Conservation (phyloP, 2,113 vertebrate species). For the Strix aluco region DNA sequence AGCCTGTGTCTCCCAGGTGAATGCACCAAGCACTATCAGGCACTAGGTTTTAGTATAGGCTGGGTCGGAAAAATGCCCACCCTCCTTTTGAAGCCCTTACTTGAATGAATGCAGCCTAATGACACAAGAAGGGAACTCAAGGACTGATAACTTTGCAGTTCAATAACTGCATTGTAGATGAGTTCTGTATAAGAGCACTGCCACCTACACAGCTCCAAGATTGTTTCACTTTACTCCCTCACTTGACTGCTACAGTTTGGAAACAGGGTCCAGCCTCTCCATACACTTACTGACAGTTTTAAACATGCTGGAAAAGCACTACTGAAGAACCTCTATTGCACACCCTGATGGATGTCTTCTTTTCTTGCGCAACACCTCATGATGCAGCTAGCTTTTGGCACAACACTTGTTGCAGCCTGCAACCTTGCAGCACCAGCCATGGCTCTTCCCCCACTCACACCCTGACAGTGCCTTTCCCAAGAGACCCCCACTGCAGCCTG, state of each 20-base stretch:
- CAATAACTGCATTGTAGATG: background rate
- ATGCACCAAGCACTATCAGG: background rate
- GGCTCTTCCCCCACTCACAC: background rate
- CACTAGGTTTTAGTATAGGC: background rate
- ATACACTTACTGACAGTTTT: background rate
- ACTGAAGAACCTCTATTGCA: background rate
- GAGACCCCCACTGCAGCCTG: background rate
- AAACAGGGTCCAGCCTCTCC: background rate
- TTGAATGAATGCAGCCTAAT: background rate
- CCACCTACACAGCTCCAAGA: background rate
- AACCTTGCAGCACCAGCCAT: background rate
- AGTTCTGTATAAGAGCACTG: background rate
- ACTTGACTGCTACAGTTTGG: background rate
- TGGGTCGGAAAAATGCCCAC: background rate
- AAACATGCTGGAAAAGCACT: background rate
- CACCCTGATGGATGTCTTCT: background rate
- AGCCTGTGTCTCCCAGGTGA: background rate
- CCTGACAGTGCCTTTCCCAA: background rate
- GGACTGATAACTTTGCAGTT: background rate
- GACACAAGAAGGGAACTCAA: background rate
- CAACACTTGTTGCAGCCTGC: background rate
- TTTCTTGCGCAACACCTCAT: accelerated
- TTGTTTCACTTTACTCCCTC: background rate
- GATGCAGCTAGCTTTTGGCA: background rate
- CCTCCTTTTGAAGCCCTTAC: background rate